Conservation (phyloP, 1,140 invertebrate genomes). For the Orussus abietinus region DNA sequence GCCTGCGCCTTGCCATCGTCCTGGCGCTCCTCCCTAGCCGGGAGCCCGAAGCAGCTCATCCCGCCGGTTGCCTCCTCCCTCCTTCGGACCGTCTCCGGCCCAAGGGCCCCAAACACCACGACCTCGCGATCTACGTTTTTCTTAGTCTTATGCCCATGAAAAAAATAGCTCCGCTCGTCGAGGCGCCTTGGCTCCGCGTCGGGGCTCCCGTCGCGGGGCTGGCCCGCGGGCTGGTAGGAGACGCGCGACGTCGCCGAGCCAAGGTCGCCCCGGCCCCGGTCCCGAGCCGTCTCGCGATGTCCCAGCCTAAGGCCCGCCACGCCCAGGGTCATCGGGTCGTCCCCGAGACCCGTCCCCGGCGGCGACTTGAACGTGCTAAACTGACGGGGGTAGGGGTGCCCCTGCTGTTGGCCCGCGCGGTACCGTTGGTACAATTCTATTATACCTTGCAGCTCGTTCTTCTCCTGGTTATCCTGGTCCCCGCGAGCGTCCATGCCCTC, state of each 20-base stretch:
- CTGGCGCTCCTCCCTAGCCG: conserved; percentile 14
- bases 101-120: conserved; percentile 23
- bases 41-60: conserved; percentile 27
- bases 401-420: conserved; percentile 32
- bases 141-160: conserved; percentile 41
- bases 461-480: conserved; percentile 47
- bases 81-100: no score
- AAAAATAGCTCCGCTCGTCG: conserved; percentile 42
- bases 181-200: conserved; percentile 29
- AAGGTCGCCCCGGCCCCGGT: conserved; percentile 14
- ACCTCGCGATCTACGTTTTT: conserved; percentile 32
- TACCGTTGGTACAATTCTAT: conserved; percentile 38
- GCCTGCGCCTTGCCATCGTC: conserved; percentile 10
- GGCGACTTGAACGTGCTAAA: conserved; percentile 42
- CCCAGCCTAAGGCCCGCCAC: conserved; percentile 26
- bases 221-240: conserved; percentile 17
- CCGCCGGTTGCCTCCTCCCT: conserved; percentile 9
- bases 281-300: conserved; percentile 20
- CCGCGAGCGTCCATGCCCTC: conserved; percentile 35
- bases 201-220: conserved; percentile 23
- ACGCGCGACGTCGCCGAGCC: conserved; percentile 20
- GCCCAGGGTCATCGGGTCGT: conserved; percentile 21
- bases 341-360: conserved; percentile 16
- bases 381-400: conserved; percentile 24
- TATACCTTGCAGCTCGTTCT: conserved; percentile 49